Conservation (phyloP, 2,113 vertebrate species). For the Eonycteris spelaea region DNA sequence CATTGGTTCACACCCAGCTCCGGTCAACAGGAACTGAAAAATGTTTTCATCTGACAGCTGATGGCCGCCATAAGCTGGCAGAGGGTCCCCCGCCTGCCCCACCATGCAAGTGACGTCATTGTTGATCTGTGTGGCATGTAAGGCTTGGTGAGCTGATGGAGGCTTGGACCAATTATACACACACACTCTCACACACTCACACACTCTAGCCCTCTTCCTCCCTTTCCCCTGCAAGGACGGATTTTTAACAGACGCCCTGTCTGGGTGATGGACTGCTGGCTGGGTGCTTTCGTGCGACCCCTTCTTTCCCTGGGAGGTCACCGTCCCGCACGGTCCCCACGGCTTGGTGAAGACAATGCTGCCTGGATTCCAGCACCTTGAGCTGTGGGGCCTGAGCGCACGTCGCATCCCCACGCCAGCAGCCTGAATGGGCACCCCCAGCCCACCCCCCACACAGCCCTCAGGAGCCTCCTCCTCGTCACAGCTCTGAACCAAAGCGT, state of each 20-base stretch:
- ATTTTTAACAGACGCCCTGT: not conserved
- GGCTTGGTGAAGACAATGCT: not conserved
- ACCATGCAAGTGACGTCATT: not conserved
- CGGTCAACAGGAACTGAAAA: not conserved
- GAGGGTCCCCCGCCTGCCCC: not conserved
- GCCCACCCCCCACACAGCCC: not conserved
- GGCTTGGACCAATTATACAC: not conserved
- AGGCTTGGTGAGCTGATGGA: not conserved
- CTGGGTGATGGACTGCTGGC: not conserved
- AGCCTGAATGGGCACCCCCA: no score
- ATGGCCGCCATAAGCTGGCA: fast-evolving
- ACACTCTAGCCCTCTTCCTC: not conserved
- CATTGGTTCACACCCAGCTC: not conserved
- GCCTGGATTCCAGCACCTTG: not conserved
- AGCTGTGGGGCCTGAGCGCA: not conserved
- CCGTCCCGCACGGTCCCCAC: not conserved
- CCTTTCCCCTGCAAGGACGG: not conserved
- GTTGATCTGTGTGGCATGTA: not conserved
- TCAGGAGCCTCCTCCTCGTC: not conserved
- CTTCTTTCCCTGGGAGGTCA: not conserved
- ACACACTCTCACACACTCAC: no score
- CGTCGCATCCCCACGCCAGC: not conserved
- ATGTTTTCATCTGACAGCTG: not conserved
- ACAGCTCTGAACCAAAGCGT: not conserved
- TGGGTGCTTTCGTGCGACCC: not conserved